Evolutionary conservation across 2,888 invertebrate species (phyloP), one percentile per base, ranked within the genome.

Genomic region (Lepas anatifera): DNA sequence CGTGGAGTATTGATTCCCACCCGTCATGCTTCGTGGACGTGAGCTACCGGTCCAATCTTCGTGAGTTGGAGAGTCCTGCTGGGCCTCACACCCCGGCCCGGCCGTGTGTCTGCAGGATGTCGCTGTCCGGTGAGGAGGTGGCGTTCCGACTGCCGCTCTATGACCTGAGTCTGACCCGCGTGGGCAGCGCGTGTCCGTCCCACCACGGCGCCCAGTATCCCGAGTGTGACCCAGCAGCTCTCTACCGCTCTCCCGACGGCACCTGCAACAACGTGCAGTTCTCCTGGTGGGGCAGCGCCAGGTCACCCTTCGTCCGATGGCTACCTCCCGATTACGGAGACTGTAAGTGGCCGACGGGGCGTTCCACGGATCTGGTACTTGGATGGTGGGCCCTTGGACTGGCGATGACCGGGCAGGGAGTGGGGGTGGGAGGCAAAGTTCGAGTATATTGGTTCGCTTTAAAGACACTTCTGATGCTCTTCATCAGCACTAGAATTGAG

Each of bases 281-380:
- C 58, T 32, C 58, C 13, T 58, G 58, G 58, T 58, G 58, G 58
- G 58, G 58, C 58, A 58, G 58, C 35, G 58, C 58, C 22, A 32
- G 10, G 22, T 58, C 58, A 10, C 16, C 58, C 22, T 58, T 58
- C 58, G 58, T 58, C 32, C 18, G 58, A 11, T 35, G 32, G 8
- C 58, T 58, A 22, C 58, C 58, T 7, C 58, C 58, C 22, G 35
- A 35, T 35, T 58, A 58, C 58, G 58, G 58, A 7, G 35, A 58
- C 58, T 35, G 58, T 58, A 22, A 58, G 58, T 35, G 10, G n/a
- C 18, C 48, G 43, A n/a, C n/a, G n/a, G n/a, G n/a, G n/a, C n/a
- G n/a, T n/a, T n/a, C n/a, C n/a, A n/a, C n/a, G n/a, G n/a, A n/a
- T n/a, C n/a, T n/a, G n/a, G n/a, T n/a, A n/a, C n/a, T n/a, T n/a